phyloP scores from a whole-genome alignment of 2,888 invertebrate species.

The Stenodera caucasica region DNA sequence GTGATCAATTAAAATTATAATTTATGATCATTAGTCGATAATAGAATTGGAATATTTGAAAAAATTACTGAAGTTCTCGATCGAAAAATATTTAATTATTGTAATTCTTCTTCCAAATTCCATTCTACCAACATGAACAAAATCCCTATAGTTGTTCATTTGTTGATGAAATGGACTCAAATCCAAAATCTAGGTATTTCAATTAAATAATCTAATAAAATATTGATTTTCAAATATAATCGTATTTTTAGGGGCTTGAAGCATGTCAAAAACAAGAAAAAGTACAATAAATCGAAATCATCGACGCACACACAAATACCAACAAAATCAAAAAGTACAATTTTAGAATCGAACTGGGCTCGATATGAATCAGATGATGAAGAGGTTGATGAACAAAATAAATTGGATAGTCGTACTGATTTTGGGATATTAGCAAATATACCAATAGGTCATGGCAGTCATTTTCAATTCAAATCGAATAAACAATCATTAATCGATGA shows the following conservation, averaged over 20 bases:
- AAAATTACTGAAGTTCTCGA: too few relatives aligned
- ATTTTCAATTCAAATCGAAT: slow-evolving; percentile 29
- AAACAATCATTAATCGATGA: slow-evolving; percentile 16
- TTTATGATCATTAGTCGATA: too few relatives aligned
- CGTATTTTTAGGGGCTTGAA: slow-evolving; percentile 14
- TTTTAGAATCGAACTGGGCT: slow-evolving; percentile 26
- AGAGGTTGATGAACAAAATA: neutral
- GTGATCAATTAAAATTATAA: too few relatives aligned
- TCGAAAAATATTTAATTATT: too few relatives aligned
- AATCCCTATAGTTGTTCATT: too few relatives aligned
- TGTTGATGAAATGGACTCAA: neutral
- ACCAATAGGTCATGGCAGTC: slow-evolving; percentile 27
- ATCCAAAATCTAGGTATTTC: neutral
- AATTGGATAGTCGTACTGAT: slow-evolving; percentile 23
- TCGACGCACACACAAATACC: slow-evolving; percentile 12
- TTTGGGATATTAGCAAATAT: slow-evolving; percentile 23
- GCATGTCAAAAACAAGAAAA: slow-evolving; percentile 23
- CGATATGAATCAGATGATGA: slow-evolving; percentile 24
- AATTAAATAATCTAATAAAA: neutral
- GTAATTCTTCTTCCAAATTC: too few relatives aligned
- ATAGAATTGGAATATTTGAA: too few relatives aligned
- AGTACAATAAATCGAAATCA: slow-evolving; percentile 22
- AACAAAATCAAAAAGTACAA: slow-evolving; percentile 13
- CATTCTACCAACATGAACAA: too few relatives aligned
- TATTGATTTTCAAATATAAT: too few relatives aligned